Evolutionary conservation across 2,888 invertebrate species (phyloP).

Genomic region (Agapostemon virescens): DNA sequence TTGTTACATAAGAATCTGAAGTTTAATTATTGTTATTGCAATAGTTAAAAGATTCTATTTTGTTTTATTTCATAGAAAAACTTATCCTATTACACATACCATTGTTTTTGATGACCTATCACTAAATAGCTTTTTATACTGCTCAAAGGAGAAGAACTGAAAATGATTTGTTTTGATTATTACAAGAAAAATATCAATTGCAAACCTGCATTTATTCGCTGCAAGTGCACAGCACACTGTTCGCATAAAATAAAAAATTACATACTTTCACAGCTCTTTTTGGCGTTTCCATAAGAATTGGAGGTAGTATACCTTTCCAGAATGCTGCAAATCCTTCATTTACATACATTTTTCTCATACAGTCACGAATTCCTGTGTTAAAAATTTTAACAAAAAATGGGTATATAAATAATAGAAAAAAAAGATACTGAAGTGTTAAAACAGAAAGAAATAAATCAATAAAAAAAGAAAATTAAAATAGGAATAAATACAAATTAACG

Average conservation of each 20-base stretch:
- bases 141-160: constrained; percentile 94
- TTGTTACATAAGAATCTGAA: no score
- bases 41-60: background rate
- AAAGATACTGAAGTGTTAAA: background rate
- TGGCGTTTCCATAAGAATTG: constrained; percentile 96
- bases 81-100: constrained; percentile 81
- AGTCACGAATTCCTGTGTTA: constrained; percentile 88
- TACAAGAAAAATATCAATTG: background rate
- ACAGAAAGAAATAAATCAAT: background rate
- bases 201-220: background rate
- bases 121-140: constrained; percentile 92
- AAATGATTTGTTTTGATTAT: constrained; percentile 67
- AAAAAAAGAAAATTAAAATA: background rate
- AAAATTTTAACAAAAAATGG: background rate
- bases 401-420: background rate
- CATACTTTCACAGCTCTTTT: constrained; percentile 93
- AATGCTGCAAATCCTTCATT: constrained; percentile 92
- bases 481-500: constrained; percentile 16
- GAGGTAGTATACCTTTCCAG: constrained; percentile 97
- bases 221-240: no score
- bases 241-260: constrained; percentile 11
- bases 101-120: constrained; percentile 88
- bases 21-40: no score
- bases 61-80: background rate
- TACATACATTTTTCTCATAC: constrained; percentile 93